Evolutionary conservation across 2,888 invertebrate species (phyloP).

Genomic region (Xestia rhomboidea): DNA sequence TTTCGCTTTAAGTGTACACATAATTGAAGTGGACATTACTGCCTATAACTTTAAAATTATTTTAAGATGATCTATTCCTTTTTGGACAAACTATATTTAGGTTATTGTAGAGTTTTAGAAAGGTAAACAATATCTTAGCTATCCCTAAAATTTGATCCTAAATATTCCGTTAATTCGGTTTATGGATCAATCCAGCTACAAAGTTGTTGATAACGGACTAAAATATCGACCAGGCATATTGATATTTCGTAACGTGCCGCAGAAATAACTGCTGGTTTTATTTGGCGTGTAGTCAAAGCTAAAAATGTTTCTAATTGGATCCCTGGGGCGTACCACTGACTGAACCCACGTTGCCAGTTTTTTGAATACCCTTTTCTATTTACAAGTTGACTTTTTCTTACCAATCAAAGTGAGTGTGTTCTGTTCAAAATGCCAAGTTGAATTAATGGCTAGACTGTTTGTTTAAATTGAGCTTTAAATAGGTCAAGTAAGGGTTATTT

Average conservation of each 20-base stretch:
- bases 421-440: constrained; percentile 5
- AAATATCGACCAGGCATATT: background rate
- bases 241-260: constrained; percentile 3
- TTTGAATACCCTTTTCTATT: background rate
- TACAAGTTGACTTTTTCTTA: background rate
- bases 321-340: background rate
- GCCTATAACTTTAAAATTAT: background rate
- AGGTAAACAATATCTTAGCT: constrained; percentile 15
- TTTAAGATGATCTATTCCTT: background rate
- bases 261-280: background rate
- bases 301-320: constrained; percentile 19
- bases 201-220: constrained; percentile 23
- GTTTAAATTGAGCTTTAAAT: background rate
- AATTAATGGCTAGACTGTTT: background rate
- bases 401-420: background rate
- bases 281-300: background rate
- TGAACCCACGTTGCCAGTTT: background rate
- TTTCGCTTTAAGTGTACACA: background rate
- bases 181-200: constrained; percentile 5
- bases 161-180: constrained; percentile 22
- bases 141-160: constrained; percentile 11
- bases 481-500: constrained; percentile 6
- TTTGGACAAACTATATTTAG: background rate
- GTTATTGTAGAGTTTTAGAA: background rate
- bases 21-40: background rate